Evolutionary conservation across 2,888 invertebrate species (phyloP), one percentile per base, ranked within the genome.

Genomic region (Psylliodes chrysocephalus): DNA sequence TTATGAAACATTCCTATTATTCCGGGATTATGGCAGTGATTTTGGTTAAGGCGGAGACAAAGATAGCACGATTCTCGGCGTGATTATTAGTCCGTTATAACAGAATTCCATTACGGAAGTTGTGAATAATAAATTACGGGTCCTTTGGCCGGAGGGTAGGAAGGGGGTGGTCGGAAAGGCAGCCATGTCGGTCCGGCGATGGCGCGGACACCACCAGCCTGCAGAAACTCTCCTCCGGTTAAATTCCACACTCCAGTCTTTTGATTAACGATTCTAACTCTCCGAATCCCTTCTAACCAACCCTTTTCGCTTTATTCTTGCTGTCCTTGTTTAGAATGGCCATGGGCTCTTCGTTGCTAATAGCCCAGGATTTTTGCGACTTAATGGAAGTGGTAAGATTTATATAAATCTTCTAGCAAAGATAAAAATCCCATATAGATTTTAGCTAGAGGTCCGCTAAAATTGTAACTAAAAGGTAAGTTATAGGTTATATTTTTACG

Each of bases 161-260:
- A 14, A 63, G 67, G 42, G 85, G 84, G 1, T 83, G 80, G 69
- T 83, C 62, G 60, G 84, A 80, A 69, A 83, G 83, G 82, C 84
- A 86, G 86, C 86, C 86, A 71, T 86, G 81, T 67, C 86, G 86
- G 52, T 86, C 86, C 19, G 85, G 86, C 17, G 85, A 81, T 70
- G 73, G 73, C 0, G 86, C 86, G 81, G 86, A 85, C 81, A 85
- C 63, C 71, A 71, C 67, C 66, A 71, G 61, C 69, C 67, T 63
- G 68, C 70, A 63, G 67, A 66, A 67, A 62, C 73, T 72, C 75
- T 64, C 63, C 66, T 55, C 64, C 66, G 68, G 66, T 59, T 59
- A 59, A 67, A 67, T 67, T 67, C 66, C 68, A 56, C 64, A 60
- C 68, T 63, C 62, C 60, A 61, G 73, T 71, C 75, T 75, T 77